Evolutionary conservation across 1,140 invertebrate genomes (phyloP).

Genomic region (Helicorthomorpha holstii): DNA sequence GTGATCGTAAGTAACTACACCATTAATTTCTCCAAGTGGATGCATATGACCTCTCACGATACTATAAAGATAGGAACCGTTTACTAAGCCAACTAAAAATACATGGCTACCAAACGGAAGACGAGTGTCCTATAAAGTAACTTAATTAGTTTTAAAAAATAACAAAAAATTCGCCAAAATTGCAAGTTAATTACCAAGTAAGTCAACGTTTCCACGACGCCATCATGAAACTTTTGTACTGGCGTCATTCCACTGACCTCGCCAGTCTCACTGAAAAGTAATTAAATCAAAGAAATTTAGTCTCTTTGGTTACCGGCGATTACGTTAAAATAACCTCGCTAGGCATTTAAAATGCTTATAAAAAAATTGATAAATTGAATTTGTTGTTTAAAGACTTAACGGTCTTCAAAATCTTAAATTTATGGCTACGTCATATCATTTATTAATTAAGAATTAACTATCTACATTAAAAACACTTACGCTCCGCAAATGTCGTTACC

Average conservation of each 20-base stretch:
- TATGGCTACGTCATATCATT: no score
- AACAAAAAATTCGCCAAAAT: not conserved
- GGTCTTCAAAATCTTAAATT: no score
- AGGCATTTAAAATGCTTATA: no score
- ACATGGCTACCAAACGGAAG: conserved; percentile 30
- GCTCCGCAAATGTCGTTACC: conserved; percentile 36
- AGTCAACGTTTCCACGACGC: not conserved
- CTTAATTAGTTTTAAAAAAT: not conserved
- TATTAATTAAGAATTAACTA: not conserved
- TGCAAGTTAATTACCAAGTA: not conserved
- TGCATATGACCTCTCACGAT: conserved; percentile 26
- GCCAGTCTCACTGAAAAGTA: not conserved
- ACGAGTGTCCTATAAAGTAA: conserved; percentile 19
- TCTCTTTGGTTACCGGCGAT: no score
- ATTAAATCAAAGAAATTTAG: no score
- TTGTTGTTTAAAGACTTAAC: no score
- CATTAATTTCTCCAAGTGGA: conserved; percentile 27
- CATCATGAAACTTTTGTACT: not conserved
- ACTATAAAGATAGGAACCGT: conserved; percentile 29
- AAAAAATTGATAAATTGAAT: no score
- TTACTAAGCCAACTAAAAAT: conserved; percentile 28
- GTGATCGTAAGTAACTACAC: conserved; percentile 28
- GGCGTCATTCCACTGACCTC: not conserved
- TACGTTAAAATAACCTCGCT: no score
- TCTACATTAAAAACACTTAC: conserved; percentile 15